These are phyloP conservation scores for Ceryle rudis DNA, from an alignment of 2,797 vertebrate species.

Conservation along the genomic window DNA sequence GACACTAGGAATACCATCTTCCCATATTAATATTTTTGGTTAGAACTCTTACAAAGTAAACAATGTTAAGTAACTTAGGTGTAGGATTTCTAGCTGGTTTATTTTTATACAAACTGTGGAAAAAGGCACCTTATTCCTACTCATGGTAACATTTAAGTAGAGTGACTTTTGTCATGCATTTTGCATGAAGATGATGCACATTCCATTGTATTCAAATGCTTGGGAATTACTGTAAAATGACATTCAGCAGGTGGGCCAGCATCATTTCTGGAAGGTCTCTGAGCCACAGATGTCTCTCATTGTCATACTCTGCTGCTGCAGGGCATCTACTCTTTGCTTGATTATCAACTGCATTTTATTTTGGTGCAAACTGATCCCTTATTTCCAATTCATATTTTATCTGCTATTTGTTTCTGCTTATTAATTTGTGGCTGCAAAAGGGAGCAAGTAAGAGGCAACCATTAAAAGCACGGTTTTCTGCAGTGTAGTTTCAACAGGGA, in stretches of 20 bases:
- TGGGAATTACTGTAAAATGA: conserved; percentile 36
- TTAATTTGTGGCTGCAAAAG: conserved; percentile 31
- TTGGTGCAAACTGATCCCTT: conserved; percentile 49
- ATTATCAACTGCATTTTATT: conserved; percentile 24
- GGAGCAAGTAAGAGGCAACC: not conserved
- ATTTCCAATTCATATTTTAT: conserved; percentile 45
- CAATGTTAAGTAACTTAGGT: not conserved
- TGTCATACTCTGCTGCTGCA: not conserved
- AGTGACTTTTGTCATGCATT: conserved; percentile 18
- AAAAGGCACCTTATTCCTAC: not conserved
- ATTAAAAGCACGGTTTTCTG: not conserved
- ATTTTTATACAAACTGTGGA: not conserved
- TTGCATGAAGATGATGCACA: conserved; percentile 42
- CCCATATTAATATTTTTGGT: not conserved
- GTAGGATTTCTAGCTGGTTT: not conserved
- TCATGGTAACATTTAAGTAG: conserved; percentile 11
- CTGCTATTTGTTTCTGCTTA: conserved; percentile 19
- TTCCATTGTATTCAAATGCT: conserved; percentile 40
- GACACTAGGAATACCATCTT: not conserved
- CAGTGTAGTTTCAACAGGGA: not conserved
- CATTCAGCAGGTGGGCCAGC: conserved; percentile 54
- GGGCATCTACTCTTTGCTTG: not conserved
- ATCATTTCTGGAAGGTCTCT: conserved; percentile 26
- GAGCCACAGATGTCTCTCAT: not conserved
- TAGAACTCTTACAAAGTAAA: not conserved